Percentiles rank a stretch among this genome's conserved stretches.
These are phyloP conservation scores for Hormiphora californensis DNA, from an alignment of 37 sponge, comb jelly and placozoan species.

Conservation along the genomic window DNA sequence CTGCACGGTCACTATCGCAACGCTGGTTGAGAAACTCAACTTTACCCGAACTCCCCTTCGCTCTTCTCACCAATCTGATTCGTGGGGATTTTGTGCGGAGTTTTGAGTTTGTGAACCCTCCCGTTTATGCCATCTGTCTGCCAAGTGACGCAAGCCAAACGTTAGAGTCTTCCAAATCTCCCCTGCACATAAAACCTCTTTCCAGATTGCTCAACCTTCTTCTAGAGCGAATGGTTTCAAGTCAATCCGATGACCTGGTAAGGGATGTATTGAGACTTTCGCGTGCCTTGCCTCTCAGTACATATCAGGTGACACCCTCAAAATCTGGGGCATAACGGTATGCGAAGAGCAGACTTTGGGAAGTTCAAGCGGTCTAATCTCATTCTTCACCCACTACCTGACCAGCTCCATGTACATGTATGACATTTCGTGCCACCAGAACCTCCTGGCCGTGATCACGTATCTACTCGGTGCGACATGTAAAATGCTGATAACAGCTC, in stretches of 20 bases:
- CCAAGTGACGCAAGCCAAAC: conserved; percentile 49
- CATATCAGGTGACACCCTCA: background rate
- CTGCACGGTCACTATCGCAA: background rate
- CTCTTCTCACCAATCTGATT: background rate
- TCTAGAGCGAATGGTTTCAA: conserved; percentile 3
- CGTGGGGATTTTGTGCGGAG: background rate
- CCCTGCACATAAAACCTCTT: background rate
- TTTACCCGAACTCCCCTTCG: background rate
- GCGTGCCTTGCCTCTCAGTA: conserved; percentile 1
- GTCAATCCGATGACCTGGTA: conserved; percentile 26
- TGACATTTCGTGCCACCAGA: conserved; percentile 52
- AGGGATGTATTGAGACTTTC: conserved; percentile 41
- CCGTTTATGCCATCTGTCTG: conserved; percentile 26
- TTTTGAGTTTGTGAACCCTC: conserved; percentile 43
- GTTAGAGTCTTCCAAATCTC: conserved; percentile 2
- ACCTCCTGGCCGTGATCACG: background rate
- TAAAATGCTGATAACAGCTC: conserved; percentile 4
- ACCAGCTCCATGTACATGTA: conserved; percentile 53
- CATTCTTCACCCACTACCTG: conserved; percentile 24
- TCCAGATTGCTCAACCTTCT: background rate
- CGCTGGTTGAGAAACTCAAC: conserved; percentile 11
- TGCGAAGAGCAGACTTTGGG: conserved; percentile 7
- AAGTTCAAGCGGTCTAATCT: conserved; percentile 46
- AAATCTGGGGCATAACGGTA: conserved; percentile 31
- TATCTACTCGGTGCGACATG: conserved; percentile 30